Evolutionary conservation across 2,888 invertebrate species (phyloP), one percentile per base, ranked within the genome.

Genomic region (Ichneumoninae sp.): DNA sequence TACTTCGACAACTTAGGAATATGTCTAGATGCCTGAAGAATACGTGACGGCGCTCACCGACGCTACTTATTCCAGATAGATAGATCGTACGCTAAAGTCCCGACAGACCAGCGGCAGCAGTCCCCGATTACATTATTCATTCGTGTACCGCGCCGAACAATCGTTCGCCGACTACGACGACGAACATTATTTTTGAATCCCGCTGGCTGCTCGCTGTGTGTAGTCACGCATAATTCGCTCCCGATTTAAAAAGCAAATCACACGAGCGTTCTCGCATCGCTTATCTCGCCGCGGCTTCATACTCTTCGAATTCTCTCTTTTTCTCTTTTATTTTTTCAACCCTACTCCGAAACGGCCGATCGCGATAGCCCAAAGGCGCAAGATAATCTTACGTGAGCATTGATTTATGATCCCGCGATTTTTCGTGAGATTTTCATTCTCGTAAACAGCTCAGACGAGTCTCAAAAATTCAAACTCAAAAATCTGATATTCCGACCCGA

Each of bases 171-270:
- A 75, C 69, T 76, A 70, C 70, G 52, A 52, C 69, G 65, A 76
- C 60, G 50, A 52, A 50, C 70, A 30, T 75, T 81, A 44, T 75
- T 81, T 81, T 69, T 40, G 66, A 74, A 44, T 30, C 30, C 5
- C 30, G 30, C 62, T 62, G 30, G 30, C n/a, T 62, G 71, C 72
- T 36, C 65, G 52, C 50, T 71, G 40, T 54, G 79, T 71, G 71
- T 71, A 71, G 71, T 66, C 71, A 76, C 77, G 71, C 65, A 75
- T 82, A 71, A 77, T 76, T 76, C 62, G 33, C 62, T 75, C 54
- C 77, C 70, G 65, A 82, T 82, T 82, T 77, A 71, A 82, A 82
- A 82, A 82, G 65, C 70, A 82, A 82, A 82, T 82, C 71, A 77
- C 66, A 30, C 40, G 54, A 19, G 40, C 52, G 65, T 65, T 71